A percentile compares a stretch with the other conserved stretches of the same genome.
These are phyloP conservation scores for Rhingia rostrata DNA, from an alignment of 2,888 invertebrate genomes.

Conservation along the genomic window DNA sequence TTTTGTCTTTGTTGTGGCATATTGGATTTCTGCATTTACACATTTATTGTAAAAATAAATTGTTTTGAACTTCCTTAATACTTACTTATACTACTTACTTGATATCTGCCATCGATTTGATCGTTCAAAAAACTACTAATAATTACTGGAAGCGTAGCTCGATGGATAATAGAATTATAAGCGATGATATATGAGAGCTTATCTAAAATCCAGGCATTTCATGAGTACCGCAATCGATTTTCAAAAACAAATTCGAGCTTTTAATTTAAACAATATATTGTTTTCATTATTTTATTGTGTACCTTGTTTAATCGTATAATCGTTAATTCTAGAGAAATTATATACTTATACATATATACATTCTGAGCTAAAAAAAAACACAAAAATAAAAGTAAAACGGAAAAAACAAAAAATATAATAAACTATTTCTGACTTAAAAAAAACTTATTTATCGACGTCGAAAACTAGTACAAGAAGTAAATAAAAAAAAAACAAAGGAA, in stretches of 20 bases:
- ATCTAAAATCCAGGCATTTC: no score
- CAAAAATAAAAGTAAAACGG: constrained; percentile 65
- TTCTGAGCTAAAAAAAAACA: constrained; percentile 43
- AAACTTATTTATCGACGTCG: constrained; percentile 74
- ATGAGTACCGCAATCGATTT: no score
- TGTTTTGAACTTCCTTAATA: no score
- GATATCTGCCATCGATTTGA: no score
- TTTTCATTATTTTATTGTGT: constrained; percentile 59
- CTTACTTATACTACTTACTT: no score
- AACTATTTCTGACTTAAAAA: constrained; percentile 61
- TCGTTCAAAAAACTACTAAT: no score
- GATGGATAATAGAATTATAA: no score
- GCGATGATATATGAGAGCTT: no score
- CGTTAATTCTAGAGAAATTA: constrained; percentile 75
- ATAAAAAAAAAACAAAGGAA: constrained; percentile 44
- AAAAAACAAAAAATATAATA: constrained; percentile 24
- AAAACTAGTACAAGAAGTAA: constrained; percentile 65
- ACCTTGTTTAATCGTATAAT: constrained; percentile 62
- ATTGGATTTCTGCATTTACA: no score
- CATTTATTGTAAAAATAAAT: no score
- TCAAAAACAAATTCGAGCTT: neutral
- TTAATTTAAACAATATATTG: constrained; percentile 28
- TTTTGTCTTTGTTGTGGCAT: no score
- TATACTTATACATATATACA: constrained; percentile 74
- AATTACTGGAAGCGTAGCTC: no score